Percentiles rank a stretch among this genome's conserved stretches.
phyloP scores from a whole-genome alignment of 2,888 invertebrate genomes.

The Ichneumoninae sp. region DNA sequence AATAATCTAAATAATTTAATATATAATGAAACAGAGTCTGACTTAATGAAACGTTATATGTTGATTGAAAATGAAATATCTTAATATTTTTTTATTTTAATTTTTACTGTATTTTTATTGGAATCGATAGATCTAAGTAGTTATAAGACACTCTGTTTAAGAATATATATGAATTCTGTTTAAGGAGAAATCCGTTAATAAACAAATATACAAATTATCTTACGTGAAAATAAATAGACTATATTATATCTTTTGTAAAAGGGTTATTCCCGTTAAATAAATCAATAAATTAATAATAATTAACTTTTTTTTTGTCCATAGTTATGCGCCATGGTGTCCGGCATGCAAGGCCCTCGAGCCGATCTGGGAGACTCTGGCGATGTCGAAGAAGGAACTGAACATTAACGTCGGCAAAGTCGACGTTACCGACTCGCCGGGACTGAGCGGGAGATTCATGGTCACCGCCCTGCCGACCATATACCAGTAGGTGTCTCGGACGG shows the following conservation, averaged over 20 bases:
- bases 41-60: no score
- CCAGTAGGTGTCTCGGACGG: conserved; percentile 89
- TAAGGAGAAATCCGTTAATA: no score
- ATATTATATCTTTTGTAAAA: no score
- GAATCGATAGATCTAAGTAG: no score
- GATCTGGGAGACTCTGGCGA: conserved; percentile 94
- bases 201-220: no score
- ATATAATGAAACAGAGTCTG: no score
- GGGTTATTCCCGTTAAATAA: no score
- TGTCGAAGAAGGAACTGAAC: conserved; percentile 89
- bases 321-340: conserved; percentile 99
- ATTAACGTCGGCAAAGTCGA: conserved; percentile 96
- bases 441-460: conserved; percentile 98
- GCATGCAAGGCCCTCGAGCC: conserved; percentile 96
- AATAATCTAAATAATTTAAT: no score
- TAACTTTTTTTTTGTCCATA: conserved; percentile 79
- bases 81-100: neutral
- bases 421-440: conserved; percentile 96
- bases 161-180: no score
- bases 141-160: no score
- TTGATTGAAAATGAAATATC: no score
- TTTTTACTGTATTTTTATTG: neutral
- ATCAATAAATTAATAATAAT: neutral
- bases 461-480: conserved; percentile 98
- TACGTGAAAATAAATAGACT: no score